These are phyloP conservation scores for Dione vanillae DNA, from an alignment of 2,888 invertebrate genomes.

Conservation along the genomic window DNA sequence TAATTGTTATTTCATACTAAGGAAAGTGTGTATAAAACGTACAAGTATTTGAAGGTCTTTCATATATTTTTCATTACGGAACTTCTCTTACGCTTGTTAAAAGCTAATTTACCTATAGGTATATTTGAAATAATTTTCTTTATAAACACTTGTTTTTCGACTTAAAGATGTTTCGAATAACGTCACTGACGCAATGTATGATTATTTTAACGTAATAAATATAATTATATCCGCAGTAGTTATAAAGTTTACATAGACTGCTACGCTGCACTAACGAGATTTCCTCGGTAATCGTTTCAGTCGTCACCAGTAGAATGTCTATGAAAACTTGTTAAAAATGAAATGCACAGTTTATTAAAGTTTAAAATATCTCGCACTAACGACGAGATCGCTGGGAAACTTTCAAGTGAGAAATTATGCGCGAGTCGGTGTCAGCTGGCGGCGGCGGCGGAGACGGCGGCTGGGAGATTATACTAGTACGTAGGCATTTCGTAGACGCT, in stretches of 20 bases:
- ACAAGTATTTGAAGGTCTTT: no score
- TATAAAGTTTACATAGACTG: neutral
- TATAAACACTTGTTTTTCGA: no score
- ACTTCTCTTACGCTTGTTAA: no score
- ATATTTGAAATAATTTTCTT: no score
- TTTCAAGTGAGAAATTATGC: slow-evolving; percentile 28
- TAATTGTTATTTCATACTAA: no score
- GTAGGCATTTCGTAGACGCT: neutral
- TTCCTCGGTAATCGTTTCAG: neutral
- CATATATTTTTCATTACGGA: no score
- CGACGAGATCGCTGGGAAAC: slow-evolving; percentile 19
- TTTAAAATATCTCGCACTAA: slow-evolving; percentile 18
- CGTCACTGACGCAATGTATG: no score
- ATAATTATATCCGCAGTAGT: neutral
- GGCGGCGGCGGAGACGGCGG: neutral
- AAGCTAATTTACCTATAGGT: no score
- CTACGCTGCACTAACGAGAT: neutral
- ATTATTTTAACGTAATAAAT: no score
- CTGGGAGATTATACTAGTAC: neutral
- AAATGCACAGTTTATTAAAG: slow-evolving; percentile 26
- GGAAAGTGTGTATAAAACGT: no score
- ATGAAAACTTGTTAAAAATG: slow-evolving; percentile 15
- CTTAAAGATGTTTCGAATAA: no score
- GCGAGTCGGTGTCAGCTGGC: slow-evolving; percentile 24
- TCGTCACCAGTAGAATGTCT: neutral